Base-by-base conservation (phyloP, 1,140 invertebrate genomes). In the Battus philenor region DNA sequence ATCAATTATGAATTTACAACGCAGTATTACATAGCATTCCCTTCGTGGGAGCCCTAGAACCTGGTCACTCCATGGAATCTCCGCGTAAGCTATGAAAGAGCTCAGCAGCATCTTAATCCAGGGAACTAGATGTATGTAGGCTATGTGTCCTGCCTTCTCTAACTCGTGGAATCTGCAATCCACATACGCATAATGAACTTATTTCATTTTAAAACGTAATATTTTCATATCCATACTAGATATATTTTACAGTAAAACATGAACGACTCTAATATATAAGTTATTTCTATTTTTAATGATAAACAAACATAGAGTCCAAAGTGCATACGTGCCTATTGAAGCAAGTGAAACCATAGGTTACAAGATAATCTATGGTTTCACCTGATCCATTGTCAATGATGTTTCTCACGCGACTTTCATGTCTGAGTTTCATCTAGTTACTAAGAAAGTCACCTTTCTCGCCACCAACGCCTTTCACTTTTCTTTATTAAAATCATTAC, bases 401-500 rank as follows among this genome's bases (percentile, higher is more conserved):
- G 48, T 47, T 70, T 81, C 77, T 60, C 77, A 81, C 72, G 67
- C 49, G 44, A 54, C 77, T 81, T 81, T 80, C 74, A 67, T 71
- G 56, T 50, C 53, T 48, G 47, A 62, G 48, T 58, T 54, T 58
- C 67, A 68, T 69, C 73, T 69, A 61, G 68, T 71, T 69, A 68
- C 76, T 33, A 64, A 60, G 69, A 79, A 72, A 76, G 62, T 55
- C 54, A 63, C 58, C 71, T 62, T 62, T 68, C 53, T 39, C 52
- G 54, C 50, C 24, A 45, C 49, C 26, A 54, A 65, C 51, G 53
- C 70, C 76, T 78, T 81, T 81, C 77, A 78, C 77, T 81, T 78
- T 75, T 72, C 60, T 47, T 68, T 72, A 65, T 59, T 57, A 57
- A 68, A 62, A 68, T 56, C 52, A 20, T 20, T 20, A 3, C 18